A percentile compares a stretch with the other conserved stretches of the same genome.
Conservation (phyloP, 2,113 vertebrate genomes). For the Gymnarchus niloticus region DNA sequence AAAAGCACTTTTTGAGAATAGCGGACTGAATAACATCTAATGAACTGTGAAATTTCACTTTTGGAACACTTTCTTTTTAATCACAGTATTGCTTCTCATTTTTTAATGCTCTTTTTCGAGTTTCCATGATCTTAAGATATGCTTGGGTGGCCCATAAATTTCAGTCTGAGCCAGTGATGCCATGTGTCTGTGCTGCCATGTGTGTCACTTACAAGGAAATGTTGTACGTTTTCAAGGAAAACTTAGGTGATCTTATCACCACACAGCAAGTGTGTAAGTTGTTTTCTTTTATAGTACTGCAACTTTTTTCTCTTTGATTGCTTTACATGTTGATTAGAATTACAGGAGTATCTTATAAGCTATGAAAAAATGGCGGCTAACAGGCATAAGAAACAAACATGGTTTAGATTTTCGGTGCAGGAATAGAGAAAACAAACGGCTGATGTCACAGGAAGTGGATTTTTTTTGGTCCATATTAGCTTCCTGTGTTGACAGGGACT, state of each 20-base stretch:
- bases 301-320: background rate
- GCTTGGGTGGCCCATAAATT: background rate
- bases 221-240: slow-evolving; percentile 27
- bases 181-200: background rate
- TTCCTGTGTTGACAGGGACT: slow-evolving; percentile 4
- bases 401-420: background rate
- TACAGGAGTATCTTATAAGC: background rate
- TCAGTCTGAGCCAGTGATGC: background rate
- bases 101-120: background rate
- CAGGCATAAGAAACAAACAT: background rate
- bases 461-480: background rate
- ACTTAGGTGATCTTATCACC: slow-evolving; percentile 12
- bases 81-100: background rate
- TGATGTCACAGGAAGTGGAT: slow-evolving; percentile 11
- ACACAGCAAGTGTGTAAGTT: background rate
- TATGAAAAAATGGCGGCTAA: background rate
- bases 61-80: background rate
- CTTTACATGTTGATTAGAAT: background rate
- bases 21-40: background rate
- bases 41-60: background rate
- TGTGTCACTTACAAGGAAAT: slow-evolving; percentile 12
- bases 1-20: background rate
- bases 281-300: slow-evolving; percentile 4
- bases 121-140: background rate
- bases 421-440: background rate